phyloP scores from a whole-genome alignment of 1,140 invertebrate genomes.

The Physella acuta region DNA sequence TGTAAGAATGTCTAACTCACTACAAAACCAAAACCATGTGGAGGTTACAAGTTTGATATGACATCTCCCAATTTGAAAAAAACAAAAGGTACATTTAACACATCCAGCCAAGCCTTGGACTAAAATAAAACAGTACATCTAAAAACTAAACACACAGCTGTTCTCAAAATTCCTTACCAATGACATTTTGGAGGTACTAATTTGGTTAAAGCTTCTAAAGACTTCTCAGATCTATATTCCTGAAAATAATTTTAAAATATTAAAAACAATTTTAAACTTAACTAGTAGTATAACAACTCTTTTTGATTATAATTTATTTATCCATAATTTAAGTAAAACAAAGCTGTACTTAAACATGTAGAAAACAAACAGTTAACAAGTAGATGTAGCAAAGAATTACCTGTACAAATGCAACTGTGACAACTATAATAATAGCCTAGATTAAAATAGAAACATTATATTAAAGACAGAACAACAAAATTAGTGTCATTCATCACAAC shows the following conservation, averaged over 20 bases:
- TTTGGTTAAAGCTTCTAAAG: constrained; percentile 97
- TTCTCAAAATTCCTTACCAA: constrained; percentile 53
- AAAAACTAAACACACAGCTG: not conserved
- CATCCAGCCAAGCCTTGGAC: too few relatives aligned
- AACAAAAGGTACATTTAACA: too few relatives aligned
- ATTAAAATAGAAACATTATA: too few relatives aligned
- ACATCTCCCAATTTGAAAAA: not conserved
- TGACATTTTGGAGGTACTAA: constrained; percentile 77
- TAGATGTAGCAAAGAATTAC: constrained; percentile 36
- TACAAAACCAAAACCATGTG: too few relatives aligned
- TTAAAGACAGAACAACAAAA: too few relatives aligned
- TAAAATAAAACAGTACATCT: not conserved
- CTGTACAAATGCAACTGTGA: constrained; percentile 98
- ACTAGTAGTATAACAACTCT: too few relatives aligned
- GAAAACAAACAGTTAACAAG: not conserved
- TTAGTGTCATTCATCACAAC: too few relatives aligned
- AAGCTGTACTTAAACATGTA: too few relatives aligned
- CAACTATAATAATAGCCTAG: constrained; percentile 90
- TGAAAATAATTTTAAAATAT: constrained; percentile 37
- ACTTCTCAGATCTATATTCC: constrained; percentile 99
- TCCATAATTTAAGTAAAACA: too few relatives aligned
- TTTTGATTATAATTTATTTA: too few relatives aligned
- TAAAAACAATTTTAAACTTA: not conserved
- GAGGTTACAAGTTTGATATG: too few relatives aligned
- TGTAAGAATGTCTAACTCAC: too few relatives aligned